Percentiles rank a stretch among this genome's conserved stretches.
These are phyloP conservation scores for Microcaecilia unicolor DNA, from an alignment of 2,797 vertebrate genomes.

Conservation along the genomic window DNA sequence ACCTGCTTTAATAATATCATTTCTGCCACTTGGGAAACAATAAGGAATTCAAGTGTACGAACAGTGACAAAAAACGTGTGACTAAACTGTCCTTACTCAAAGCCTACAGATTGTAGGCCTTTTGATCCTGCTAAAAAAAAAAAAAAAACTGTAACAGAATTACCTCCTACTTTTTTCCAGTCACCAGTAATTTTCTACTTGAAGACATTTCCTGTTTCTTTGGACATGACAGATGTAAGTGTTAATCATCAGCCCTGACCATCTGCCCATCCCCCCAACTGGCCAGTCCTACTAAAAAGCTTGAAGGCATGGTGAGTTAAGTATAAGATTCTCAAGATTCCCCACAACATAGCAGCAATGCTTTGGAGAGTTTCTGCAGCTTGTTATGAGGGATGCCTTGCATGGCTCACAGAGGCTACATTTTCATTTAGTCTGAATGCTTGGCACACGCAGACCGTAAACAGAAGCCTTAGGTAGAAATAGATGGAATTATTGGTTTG, in stretches of 20 bases:
- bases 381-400: constrained; percentile 86
- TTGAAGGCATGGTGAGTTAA: constrained; percentile 49
- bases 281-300: constrained; percentile 42
- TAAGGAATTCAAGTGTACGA: too few species aligned
- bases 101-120: too few species aligned
- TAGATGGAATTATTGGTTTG: constrained; percentile 65
- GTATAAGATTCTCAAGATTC: constrained; percentile 88
- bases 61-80: too few species aligned
- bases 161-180: not conserved
- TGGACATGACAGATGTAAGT: constrained; percentile 21
- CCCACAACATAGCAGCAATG: constrained; percentile 78
- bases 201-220: constrained; percentile 11
- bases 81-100: too few species aligned
- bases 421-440: constrained; percentile 94
- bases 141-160: not conserved
- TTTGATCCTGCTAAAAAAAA: not conserved
- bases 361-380: constrained; percentile 81
- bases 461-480: constrained; percentile 83
- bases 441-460: constrained; percentile 80
- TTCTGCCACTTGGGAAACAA: too few species aligned
- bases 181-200: constrained; percentile 6
- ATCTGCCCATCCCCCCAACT: constrained; percentile 19
- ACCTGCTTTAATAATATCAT: too few species aligned
- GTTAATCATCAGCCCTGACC: constrained; percentile 16
- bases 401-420: constrained; percentile 78